These are phyloP conservation scores for Steinernema scapterisci DNA, from an alignment of 2,888 invertebrate species.

Conservation along the genomic window DNA sequence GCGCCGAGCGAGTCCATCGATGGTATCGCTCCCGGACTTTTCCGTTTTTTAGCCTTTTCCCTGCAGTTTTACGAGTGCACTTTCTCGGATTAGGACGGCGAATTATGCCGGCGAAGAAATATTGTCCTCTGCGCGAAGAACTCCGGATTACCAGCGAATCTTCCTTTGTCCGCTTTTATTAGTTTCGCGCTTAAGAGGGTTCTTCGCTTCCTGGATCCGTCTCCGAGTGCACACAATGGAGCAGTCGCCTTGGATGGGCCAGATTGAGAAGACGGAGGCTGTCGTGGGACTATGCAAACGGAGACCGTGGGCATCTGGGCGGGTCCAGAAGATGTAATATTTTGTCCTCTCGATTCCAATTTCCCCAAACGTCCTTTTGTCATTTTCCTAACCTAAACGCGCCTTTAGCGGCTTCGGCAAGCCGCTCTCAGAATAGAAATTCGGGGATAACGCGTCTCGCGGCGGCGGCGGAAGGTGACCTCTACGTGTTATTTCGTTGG, in stretches of 20 bases:
- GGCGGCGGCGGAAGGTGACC: not conserved
- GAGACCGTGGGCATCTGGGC: slow-evolving; percentile 32
- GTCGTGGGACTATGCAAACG: slow-evolving; percentile 30
- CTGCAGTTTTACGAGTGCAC: not conserved
- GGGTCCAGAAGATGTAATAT: slow-evolving; percentile 17
- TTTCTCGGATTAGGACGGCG: not conserved
- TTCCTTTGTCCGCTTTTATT: not conserved
- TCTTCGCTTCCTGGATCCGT: not conserved
- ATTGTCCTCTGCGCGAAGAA: not conserved
- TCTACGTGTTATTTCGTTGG: not conserved
- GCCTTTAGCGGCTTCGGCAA: not conserved
- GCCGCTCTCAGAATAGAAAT: too few species aligned
- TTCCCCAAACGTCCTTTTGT: not conserved
- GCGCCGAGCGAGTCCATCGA: not conserved
- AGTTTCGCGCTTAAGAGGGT: not conserved
- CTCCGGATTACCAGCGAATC: not conserved
- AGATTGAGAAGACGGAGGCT: not conserved
- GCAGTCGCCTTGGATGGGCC: not conserved
- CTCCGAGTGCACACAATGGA: slow-evolving; percentile 2
- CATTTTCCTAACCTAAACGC: not conserved
- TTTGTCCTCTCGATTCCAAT: slow-evolving; percentile 31
- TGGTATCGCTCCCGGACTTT: not conserved
- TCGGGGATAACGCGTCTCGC: not conserved
- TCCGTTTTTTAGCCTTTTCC: not conserved
- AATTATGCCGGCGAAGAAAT: not conserved